Conservation (phyloP, 1,140 invertebrate species). For the Drosophila serrata region DNA sequence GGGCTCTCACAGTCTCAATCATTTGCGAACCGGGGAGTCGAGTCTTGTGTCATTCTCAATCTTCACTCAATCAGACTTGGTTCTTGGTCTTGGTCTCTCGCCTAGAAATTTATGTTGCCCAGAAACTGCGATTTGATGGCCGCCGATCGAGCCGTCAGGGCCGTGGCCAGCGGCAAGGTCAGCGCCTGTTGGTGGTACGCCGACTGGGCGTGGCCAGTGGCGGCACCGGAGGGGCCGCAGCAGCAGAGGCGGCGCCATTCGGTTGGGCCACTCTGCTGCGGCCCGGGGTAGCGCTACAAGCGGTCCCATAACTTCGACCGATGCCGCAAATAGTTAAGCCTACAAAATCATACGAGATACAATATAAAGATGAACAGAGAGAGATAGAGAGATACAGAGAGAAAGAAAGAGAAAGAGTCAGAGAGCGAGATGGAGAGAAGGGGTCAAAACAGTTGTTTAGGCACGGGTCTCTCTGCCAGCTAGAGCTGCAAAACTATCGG, state of each 20-base stretch:
- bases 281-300: constrained; percentile 78
- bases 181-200: constrained; percentile 82
- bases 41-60: constrained; percentile 28
- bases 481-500: constrained; percentile 43
- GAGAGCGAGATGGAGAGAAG: constrained; percentile 40
- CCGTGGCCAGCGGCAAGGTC: constrained; percentile 79
- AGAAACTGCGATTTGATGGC: constrained; percentile 85
- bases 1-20: constrained; percentile 27
- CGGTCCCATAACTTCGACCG: constrained; percentile 84
- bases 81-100: constrained; percentile 44
- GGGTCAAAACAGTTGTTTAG: constrained; percentile 24
- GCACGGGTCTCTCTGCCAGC: constrained; percentile 4
- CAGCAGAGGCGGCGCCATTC: constrained; percentile 37
- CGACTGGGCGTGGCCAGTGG: constrained; percentile 67
- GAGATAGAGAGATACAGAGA: constrained; percentile 44
- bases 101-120: constrained; percentile 84
- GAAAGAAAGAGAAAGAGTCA: constrained; percentile 30
- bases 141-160: constrained; percentile 79
- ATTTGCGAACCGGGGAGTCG: constrained; percentile 1
- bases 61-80: constrained; percentile 22
- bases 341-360: constrained; percentile 82
- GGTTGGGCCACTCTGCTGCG: constrained; percentile 64
- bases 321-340: constrained; percentile 85
- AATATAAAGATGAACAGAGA: constrained; percentile 65
- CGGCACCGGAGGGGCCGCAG: constrained; percentile 46